Evolutionary conservation across 2,113 vertebrate species (phyloP).

Genomic region (Siniperca chuatsi): DNA sequence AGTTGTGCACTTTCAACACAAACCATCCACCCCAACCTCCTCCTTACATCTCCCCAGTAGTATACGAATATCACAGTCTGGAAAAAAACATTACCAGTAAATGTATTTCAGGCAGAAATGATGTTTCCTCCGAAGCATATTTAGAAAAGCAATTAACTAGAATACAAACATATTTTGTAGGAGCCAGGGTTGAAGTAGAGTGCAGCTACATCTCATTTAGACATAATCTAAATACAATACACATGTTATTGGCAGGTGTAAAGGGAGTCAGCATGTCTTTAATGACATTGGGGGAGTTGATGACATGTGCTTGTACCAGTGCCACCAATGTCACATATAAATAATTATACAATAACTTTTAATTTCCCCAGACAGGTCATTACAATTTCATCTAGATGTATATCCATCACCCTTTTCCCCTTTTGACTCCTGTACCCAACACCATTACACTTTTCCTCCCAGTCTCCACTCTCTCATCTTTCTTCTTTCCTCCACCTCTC

Average conservation of each 20-base stretch:
- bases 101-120: neutral
- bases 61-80: neutral
- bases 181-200: neutral
- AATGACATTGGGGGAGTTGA: constrained; percentile 32
- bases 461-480: constrained; percentile 25
- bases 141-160: neutral
- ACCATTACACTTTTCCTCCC: constrained; percentile 50
- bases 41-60: neutral
- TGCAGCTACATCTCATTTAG: constrained; percentile 3
- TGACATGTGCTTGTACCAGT: constrained; percentile 30
- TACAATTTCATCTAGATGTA: constrained; percentile 47
- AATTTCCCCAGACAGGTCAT: constrained; percentile 69
- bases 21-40: neutral
- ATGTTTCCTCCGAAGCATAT: neutral
- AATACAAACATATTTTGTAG: neutral
- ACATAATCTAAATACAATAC: neutral
- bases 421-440: constrained; percentile 30
- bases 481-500: constrained; percentile 8
- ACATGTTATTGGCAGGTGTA: constrained; percentile 38
- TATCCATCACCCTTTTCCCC: constrained; percentile 54
- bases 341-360: constrained; percentile 69
- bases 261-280: constrained; percentile 32
- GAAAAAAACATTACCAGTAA: neutral
- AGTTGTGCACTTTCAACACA: no score
- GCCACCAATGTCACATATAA: constrained; percentile 56